phyloP scores from a whole-genome alignment of 2,113 vertebrate genomes.

The Phodopus roborovskii region DNA sequence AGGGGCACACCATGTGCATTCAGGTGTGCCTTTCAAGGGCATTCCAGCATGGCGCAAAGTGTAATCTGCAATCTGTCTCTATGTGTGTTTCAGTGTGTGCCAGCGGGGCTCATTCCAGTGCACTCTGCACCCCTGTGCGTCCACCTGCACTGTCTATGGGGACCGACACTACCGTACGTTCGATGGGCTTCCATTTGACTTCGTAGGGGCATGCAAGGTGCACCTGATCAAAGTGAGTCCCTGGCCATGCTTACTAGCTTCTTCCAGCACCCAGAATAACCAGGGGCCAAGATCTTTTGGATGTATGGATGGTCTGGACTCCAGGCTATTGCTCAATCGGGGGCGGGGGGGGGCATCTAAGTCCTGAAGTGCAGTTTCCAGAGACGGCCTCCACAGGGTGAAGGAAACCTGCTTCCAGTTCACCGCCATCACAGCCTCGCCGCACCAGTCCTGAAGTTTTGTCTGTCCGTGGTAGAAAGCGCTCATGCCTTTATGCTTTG shows the following conservation, averaged over 20 bases:
- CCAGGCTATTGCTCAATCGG: background rate
- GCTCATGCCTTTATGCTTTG: background rate
- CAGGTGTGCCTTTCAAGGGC: background rate
- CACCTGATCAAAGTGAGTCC: slow-evolving; percentile 94
- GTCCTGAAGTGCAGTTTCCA: background rate
- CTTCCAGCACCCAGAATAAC: background rate
- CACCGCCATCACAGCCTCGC: background rate
- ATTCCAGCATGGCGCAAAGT: fast-evolving
- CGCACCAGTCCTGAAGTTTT: fast-evolving
- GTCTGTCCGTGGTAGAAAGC: background rate
- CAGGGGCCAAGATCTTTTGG: background rate
- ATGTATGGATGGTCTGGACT: background rate
- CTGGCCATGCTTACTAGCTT: background rate
- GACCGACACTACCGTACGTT: slow-evolving; percentile 97
- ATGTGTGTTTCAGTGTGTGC: slow-evolving; percentile 90
- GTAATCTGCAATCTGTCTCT: background rate
- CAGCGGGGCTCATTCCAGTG: slow-evolving; percentile 95
- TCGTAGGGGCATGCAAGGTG: slow-evolving; percentile 93
- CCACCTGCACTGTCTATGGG: slow-evolving; percentile 94
- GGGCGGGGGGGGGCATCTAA: too few relatives aligned
- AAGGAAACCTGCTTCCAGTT: background rate
- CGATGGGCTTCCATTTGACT: slow-evolving; percentile 95
- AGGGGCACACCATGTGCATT: too few relatives aligned
- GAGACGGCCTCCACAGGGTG: background rate
- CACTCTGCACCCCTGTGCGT: slow-evolving; percentile 92